Base-by-base conservation (phyloP, 2,113 vertebrate genomes). In the Apistogramma diplotaenia region DNA sequence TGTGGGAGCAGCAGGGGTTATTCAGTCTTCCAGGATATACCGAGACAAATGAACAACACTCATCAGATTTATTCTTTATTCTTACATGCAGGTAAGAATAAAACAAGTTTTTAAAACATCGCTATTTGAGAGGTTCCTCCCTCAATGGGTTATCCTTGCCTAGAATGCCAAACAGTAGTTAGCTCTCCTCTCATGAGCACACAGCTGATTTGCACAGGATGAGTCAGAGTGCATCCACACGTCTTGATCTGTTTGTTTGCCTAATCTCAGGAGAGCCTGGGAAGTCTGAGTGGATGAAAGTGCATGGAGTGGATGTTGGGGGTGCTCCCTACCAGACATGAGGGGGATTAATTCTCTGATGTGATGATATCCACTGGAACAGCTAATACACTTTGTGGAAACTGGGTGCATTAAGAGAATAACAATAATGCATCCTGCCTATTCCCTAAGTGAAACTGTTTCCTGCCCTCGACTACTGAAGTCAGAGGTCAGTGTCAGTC, bases 401-500 rank as follows among this genome's bases (percentile, higher is more conserved):
- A 60, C 9, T 35, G 21, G 82, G 58, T 78, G 31, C 25, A 33
- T 19, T 29, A 31, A 8, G 35, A 65, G 18, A 71, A 54, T 56
- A 33, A 37, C 7, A 33, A 82, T 25, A 27, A 57, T 53, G 23
- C 70, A 65, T 87, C 77, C 72, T 85, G 79, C 35, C 21, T 19
- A 71, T 46, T 58, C 60, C 21, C 61, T 25, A 11, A 78, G 54
- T 33, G 12, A 55, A 55, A 21, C 16, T 55, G 85, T 65, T 85
- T 83, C 79, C 80, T 78, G 75, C 59, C 71, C 75, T 60, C 72
- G 60, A 6, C 37, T 31, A 37, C 1, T 10, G 78, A 75, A 86
- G 59, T 84, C 74, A 85, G 72, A 86, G 84, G 76, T 74, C 84
- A 74, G 35, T 3, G 75, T 74, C 51, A 46, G 62, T 18, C 37